Percentiles rank a stretch among this genome's conserved stretches.
Conservation (phyloP, 1,140 invertebrate species). For the Stegodyphus mimosarum region DNA sequence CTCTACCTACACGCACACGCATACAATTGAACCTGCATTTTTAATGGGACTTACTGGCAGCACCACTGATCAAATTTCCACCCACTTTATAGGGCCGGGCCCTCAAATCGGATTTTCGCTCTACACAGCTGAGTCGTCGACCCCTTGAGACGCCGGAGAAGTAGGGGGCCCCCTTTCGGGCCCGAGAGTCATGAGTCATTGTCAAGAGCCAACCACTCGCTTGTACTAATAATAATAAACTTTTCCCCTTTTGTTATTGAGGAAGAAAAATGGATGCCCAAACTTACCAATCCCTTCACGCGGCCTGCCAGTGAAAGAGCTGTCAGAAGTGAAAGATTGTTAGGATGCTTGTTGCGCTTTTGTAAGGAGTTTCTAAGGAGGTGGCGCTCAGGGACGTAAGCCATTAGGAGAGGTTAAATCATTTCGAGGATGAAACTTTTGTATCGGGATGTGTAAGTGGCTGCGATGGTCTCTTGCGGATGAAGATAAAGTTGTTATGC, state of each 20-base stretch:
- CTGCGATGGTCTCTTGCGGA: no score
- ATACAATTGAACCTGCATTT: constrained; percentile 31
- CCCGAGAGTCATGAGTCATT: constrained; percentile 46
- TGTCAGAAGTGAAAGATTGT: constrained; percentile 34
- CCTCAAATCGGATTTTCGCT: constrained; percentile 44
- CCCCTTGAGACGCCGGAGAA: constrained; percentile 2
- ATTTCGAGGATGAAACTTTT: not conserved
- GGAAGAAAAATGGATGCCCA: constrained; percentile 34
- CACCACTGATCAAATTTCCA: constrained; percentile 47
- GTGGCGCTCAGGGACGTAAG: not conserved
- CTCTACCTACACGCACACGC: not conserved
- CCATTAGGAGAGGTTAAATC: not conserved
- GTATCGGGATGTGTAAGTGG: not conserved
- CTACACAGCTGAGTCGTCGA: constrained; percentile 25
- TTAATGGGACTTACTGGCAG: constrained; percentile 21
- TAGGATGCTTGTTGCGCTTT: constrained; percentile 12
- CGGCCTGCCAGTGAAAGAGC: constrained; percentile 5
- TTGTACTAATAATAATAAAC: constrained; percentile 51
- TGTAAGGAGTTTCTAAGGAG: not conserved
- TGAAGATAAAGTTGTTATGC: no score
- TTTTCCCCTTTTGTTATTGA: constrained; percentile 10
- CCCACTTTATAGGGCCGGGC: constrained; percentile 28
- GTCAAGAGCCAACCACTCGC: constrained; percentile 47
- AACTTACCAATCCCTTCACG: not conserved
- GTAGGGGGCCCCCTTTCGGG: not conserved